Evolutionary conservation across 2,113 vertebrate genomes (phyloP).

Genomic region (Aegypius monachus): DNA sequence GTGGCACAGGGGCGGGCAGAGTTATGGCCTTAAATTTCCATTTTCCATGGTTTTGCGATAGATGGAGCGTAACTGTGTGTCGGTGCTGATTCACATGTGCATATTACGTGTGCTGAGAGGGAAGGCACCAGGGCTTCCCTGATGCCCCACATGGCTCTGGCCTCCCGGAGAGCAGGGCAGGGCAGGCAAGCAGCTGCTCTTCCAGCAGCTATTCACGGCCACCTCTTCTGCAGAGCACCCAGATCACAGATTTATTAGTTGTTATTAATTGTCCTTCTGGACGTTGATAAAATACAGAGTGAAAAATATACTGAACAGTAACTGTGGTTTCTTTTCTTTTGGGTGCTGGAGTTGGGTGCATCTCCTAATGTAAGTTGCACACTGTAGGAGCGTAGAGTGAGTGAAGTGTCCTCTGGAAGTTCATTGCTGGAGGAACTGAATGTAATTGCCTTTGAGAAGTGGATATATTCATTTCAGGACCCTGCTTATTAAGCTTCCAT

Average conservation of each 20-base stretch:
- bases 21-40: background rate
- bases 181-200: fast-evolving
- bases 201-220: background rate
- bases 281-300: background rate
- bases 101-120: fast-evolving
- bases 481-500: background rate
- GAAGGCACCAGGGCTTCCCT: background rate
- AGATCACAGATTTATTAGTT: background rate
- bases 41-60: background rate
- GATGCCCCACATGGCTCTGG: fast-evolving
- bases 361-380: background rate
- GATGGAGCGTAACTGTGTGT: fast-evolving
- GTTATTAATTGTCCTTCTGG: background rate
- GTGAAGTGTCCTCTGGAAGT: background rate
- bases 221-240: background rate
- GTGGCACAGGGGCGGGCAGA: fast-evolving
- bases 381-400: background rate
- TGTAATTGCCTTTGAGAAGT: background rate
- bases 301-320: background rate
- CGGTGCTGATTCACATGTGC: background rate
- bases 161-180: background rate
- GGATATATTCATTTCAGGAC: background rate
- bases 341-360: background rate
- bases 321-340: background rate
- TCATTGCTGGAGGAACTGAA: background rate